Conservation (phyloP, 2,888 invertebrate species). For the Dioctria linearis region DNA sequence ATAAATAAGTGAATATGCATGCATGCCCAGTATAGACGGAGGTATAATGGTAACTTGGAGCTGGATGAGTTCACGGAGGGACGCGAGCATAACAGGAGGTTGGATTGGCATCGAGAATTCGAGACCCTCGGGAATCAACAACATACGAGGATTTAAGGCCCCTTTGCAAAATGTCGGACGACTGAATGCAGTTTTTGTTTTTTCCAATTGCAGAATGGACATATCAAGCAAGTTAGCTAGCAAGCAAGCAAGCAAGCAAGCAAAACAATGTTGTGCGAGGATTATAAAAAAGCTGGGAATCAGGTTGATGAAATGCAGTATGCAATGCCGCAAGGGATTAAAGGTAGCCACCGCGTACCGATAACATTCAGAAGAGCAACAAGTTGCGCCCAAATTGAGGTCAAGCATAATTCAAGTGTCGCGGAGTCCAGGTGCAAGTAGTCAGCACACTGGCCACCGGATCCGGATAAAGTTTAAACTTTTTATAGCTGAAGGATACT, state of each 20-base stretch:
- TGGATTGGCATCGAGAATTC: neutral
- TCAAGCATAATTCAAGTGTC: slow-evolving; percentile 42
- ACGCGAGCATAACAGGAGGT: neutral
- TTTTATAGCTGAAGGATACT: slow-evolving; percentile 30
- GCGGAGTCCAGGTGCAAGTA: slow-evolving; percentile 32
- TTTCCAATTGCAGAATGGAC: slow-evolving; percentile 23
- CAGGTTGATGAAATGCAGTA: slow-evolving; percentile 38
- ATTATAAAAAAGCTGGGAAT: slow-evolving; percentile 21
- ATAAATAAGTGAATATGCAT: slow-evolving; percentile 8
- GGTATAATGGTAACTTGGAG: slow-evolving; percentile 9
- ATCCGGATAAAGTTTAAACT: slow-evolving; percentile 34
- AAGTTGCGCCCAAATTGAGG: slow-evolving; percentile 41
- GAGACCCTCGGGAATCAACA: slow-evolving; percentile 20
- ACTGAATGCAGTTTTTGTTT: neutral
- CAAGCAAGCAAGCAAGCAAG: neutral
- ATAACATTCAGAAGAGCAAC: slow-evolving; percentile 6
- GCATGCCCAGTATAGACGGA: neutral
- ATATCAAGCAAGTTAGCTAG: neutral
- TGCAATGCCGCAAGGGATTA: slow-evolving; percentile 8
- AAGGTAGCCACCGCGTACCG: neutral
- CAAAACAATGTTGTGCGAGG: neutral
- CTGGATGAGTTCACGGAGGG: neutral
- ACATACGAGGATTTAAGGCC: slow-evolving; percentile 2
- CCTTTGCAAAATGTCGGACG: neutral
- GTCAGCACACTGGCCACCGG: neutral